Base-by-base conservation (phyloP, 2,797 vertebrate species). In the Lacerta bilineata region DNA sequence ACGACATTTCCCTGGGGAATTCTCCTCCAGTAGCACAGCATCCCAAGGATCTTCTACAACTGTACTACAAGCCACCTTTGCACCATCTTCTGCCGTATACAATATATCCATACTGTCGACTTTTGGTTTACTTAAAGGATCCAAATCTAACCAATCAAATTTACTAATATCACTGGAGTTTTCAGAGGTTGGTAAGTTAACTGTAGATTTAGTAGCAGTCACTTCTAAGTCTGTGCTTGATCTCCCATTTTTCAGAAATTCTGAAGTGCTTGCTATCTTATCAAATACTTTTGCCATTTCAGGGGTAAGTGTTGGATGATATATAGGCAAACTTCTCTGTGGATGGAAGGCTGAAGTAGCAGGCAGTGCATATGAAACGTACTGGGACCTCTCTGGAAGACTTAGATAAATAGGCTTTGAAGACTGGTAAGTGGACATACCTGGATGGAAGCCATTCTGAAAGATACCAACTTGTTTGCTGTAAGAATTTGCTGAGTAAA, bases 201-300 rank as follows among this genome's bases (percentile, higher is more conserved):
- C 97, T 87, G 98, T 94, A 86, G 98, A 97, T 82, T 96, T 96
- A 4, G 95, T 91, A 75, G 94, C 96, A 36, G 94, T 94, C 64
- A 96, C 95, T 80, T 98, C 98, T 8, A 97, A 84, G 88, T 98
- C 98, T 0, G 95, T 96, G 95, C 94, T 97, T 27, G 97, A 97
- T 94, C 96, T 98, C 66, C 98, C 98, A 11, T 98, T 99, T 95
- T 97, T 98, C 96, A 99, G 96, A 96, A 99, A 99, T 91, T 99
- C 98, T 0, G 98, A 98, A 87, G 99, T 99, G 96, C 98, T 99
- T 91, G 98, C 98, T 90, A 99, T 99, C 97, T 99, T 98, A 95
- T 99, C 98, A 74, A 99, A 98, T 36, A 99, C 97, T 93, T 98
- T 98, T 90, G 98, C 98, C 98, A 99, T 98, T 95, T 98, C 98